Evolutionary conservation across 2,797 vertebrate genomes (phyloP), one percentile per base, ranked within the genome.

Genomic region (Schizopygopsis malacanthus): DNA sequence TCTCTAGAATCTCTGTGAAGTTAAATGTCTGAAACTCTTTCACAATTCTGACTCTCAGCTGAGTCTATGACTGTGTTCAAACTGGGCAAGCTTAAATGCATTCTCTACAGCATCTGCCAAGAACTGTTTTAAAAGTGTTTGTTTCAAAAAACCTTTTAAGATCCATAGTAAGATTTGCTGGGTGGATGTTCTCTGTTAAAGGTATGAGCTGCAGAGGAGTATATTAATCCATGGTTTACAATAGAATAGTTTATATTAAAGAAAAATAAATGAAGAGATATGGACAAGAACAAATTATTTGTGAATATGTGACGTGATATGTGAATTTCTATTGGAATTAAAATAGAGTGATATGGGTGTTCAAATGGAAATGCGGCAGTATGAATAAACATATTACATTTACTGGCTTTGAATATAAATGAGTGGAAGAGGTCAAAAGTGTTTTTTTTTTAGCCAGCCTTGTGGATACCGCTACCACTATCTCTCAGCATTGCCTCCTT

Each of bases 1-100:
- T 77, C 43, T 75, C 43, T 45, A 61, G 52, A 82, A 73, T 73
- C 39, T 59, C 41, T 43, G 41, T 50, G 41, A 67, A 52, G 45
- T 77, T 67, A 50, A 50, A 75, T 39, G n/a, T 43, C 76, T 65
- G n/a, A 61, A 79, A 56, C 20, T n/a, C 16, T 45, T 72, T 86
- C 79, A 65, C 39, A 63, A 73, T 47, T 39, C 7, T 52, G 12
- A 28, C 4, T 61, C 37, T 59, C 75, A 79, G 83, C 11, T 81
- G 45, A 86, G 54, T 47, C 18, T 33, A 50, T 69, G 47, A 43
- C 20, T 54, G 15, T 16, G 25, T 63, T 54, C 45, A 72, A 33
- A 28, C 65, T 54, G 20, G 73, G 71, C 59, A 52, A 11, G 59
- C 43, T n/a, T 73, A 10, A 76, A 41, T 67, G 59, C 22, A 76